A percentile compares a stretch with the other conserved stretches of the same genome.
Conservation (phyloP, 2,113 vertebrate species). For the Chaetorhynchus papuensis region DNA sequence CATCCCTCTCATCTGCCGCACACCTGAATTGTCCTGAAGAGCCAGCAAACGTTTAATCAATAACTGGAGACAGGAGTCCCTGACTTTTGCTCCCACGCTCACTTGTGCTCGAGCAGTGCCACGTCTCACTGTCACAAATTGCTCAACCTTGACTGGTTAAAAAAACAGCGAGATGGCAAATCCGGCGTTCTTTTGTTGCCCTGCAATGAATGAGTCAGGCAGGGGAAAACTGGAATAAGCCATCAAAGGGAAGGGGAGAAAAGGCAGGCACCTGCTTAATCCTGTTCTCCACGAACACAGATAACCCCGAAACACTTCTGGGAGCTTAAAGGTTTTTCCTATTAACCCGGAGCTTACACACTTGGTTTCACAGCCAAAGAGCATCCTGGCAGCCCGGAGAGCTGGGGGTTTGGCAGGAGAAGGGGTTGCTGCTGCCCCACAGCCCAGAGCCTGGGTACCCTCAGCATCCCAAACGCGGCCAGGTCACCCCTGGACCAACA, state of each 20-base stretch:
- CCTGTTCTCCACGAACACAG: slow-evolving; percentile 12
- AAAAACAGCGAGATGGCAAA: not conserved
- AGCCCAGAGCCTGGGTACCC: not conserved
- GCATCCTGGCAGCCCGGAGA: not conserved
- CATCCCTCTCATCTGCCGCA: not conserved
- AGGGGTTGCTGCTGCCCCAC: not conserved
- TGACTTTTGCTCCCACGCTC: not conserved
- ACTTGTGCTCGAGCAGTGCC: not conserved
- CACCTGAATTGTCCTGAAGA: not conserved
- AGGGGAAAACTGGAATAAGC: slow-evolving; percentile 20
- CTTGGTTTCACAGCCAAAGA: not conserved
- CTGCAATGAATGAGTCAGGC: slow-evolving; percentile 16
- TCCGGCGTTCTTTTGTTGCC: not conserved
- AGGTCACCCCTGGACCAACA: not conserved
- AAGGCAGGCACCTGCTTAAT: slow-evolving; percentile 49
- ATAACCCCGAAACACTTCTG: slow-evolving; percentile 2
- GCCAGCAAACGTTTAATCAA: not conserved
- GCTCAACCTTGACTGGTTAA: slow-evolving; percentile 8
- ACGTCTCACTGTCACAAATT: not conserved
- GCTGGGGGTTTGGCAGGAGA: not conserved
- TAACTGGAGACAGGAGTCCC: not conserved
- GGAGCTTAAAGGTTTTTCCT: not conserved
- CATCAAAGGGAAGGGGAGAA: slow-evolving; percentile 12
- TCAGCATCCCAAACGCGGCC: not conserved
- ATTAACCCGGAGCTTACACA: not conserved